Base-by-base conservation (phyloP, 1,140 invertebrate species). In the Heliconius eleuchia region DNA sequence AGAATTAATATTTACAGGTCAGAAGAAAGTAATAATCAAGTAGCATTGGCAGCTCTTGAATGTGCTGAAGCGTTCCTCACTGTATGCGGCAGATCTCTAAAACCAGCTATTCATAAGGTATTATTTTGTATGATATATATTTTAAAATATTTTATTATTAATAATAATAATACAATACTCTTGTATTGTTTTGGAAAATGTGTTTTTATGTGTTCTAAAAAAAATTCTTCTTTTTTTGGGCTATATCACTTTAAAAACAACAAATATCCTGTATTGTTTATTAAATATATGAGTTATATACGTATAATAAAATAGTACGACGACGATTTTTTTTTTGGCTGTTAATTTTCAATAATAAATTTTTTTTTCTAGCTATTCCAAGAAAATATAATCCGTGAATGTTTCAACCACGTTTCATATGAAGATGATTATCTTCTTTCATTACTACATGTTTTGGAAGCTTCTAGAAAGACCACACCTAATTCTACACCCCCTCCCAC, bases 81-180 rank as follows among this genome's bases (percentile, higher is more conserved):
- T 39, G 89, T 90, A 1, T 90, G 92, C 75, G 92, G 92, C 0
- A 86, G 90, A 79, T 94, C 91, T 55, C 74, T 94, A 8, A 92
- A 92, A 79, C 88, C 91, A 5, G 0, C 8, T 57, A 18, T 57
- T 57, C 30, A 34, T 34, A 34, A 34, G 30, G 30, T 60, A n/a
- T 60, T 60, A n/a, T 42, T 42, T 42, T 42, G 11, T 42, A 0
- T 42, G 11, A 42, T 3, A 42, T 42, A 13, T 42, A 11, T 42
- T 42, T 42, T 42, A 8, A 1, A 3, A 13, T 42, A 0, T 46
- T 16, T 46, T 16, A 46, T 46, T 0, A 46, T 46, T 16, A 46
- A 46, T 46, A 46, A 16, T 0, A 46, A 3, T 46, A 23, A 23
- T 23, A 23, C 23, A 23, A 23, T 23, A 23, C 23, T 23, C 23